Evolutionary conservation across 2,888 invertebrate species (phyloP).

Genomic region (Invenusta paracnida): DNA sequence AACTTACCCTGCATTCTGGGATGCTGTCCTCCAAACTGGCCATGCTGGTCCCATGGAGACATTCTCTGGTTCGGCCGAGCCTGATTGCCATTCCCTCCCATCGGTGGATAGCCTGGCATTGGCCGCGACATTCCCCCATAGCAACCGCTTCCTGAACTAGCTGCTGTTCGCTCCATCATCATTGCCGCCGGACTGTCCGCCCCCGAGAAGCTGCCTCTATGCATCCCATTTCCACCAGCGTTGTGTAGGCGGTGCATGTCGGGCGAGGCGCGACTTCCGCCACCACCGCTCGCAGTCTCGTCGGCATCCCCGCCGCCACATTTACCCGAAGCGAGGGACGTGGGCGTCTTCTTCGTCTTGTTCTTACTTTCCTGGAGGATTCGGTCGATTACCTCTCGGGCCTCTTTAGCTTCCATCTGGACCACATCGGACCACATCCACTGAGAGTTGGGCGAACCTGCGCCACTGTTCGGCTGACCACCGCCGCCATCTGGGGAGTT

Average conservation of each 20-base stretch:
- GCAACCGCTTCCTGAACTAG: background rate
- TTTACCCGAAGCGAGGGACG: background rate
- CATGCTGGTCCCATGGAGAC: conserved; percentile 2
- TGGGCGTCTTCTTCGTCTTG: conserved; percentile 33
- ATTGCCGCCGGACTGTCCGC: background rate
- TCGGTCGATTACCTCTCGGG: conserved; percentile 31
- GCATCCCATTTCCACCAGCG: background rate
- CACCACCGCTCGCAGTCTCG: background rate
- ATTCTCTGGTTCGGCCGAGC: background rate
- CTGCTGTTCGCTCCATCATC: background rate
- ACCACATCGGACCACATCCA: conserved; percentile 38
- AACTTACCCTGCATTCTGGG: background rate
- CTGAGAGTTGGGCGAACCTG: background rate
- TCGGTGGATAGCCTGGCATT: background rate
- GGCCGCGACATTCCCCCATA: background rate
- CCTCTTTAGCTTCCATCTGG: conserved; percentile 36
- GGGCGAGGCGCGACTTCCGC: background rate
- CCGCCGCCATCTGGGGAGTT: background rate
- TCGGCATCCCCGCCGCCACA: background rate
- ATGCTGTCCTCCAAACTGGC: background rate
- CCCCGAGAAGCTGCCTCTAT: conserved; percentile 6
- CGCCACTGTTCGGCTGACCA: background rate
- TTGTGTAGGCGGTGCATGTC: conserved; percentile 1
- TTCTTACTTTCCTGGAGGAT: conserved; percentile 28
- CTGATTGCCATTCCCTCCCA: background rate